These are phyloP conservation scores for Spatula versicolor DNA, from an alignment of 2,797 vertebrate species.

Conservation along the genomic window DNA sequence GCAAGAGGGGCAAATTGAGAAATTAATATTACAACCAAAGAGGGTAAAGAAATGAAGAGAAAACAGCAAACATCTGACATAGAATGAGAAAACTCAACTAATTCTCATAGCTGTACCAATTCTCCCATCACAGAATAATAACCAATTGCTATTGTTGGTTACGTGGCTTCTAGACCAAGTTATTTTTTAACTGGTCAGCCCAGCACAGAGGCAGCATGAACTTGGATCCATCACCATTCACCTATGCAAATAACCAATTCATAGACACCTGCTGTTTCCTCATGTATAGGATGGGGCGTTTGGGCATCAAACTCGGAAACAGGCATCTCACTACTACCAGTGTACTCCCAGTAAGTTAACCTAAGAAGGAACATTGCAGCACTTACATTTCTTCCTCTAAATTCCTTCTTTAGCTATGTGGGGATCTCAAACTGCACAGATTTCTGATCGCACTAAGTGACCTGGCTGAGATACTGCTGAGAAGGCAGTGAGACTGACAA, in stretches of 20 bases:
- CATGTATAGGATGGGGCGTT: neutral
- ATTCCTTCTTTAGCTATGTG: neutral
- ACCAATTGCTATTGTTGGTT: neutral
- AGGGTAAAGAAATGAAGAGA: neutral
- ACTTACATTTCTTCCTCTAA: neutral
- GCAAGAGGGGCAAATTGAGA: slow-evolving; percentile 23
- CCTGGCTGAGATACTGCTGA: slow-evolving; percentile 31
- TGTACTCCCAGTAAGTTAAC: neutral
- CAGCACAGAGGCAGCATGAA: neutral
- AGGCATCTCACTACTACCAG: neutral
- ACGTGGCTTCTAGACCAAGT: neutral
- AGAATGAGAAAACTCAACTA: neutral
- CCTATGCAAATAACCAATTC: neutral
- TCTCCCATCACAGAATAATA: no score
- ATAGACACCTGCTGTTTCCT: neutral
- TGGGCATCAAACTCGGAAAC: neutral
- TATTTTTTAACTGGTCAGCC: neutral
- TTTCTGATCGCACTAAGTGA: neutral
- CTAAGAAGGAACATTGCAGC: neutral
- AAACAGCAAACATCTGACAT: neutral
- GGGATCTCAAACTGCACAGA: neutral
- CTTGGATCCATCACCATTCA: neutral
- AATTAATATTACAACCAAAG: neutral
- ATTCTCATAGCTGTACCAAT: neutral
- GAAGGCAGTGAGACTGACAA: slow-evolving; percentile 15